Evolutionary conservation across 2,888 invertebrate species (phyloP).

Genomic region (Barypeithes pellucidus): DNA sequence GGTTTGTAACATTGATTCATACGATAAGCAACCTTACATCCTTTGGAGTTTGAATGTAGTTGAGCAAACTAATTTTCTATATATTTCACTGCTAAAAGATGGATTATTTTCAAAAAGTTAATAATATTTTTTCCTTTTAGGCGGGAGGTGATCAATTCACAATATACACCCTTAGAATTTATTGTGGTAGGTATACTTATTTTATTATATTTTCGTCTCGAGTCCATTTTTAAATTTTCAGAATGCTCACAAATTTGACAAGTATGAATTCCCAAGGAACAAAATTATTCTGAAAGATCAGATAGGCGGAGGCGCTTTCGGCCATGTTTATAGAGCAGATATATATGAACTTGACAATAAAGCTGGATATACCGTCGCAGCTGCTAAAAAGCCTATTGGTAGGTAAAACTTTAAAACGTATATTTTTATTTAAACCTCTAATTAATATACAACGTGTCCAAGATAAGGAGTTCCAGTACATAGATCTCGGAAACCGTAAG

Average conservation of each 20-base stretch:
- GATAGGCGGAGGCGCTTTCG: constrained; percentile 85
- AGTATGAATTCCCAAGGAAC: constrained; percentile 64
- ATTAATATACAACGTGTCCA: no score
- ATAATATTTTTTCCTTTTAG: constrained; percentile 40
- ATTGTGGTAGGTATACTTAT: constrained; percentile 43
- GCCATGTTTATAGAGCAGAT: constrained; percentile 80
- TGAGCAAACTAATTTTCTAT: background rate
- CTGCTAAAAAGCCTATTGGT: constrained; percentile 85
- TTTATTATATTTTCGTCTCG: background rate
- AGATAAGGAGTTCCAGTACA: no score
- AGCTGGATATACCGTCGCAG: constrained; percentile 75
- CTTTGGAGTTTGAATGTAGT: no score
- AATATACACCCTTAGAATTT: constrained; percentile 57
- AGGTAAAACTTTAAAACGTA: constrained; percentile 56
- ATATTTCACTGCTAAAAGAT: background rate
- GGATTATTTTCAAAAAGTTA: background rate
- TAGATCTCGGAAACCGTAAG: no score
- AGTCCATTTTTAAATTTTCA: constrained; percentile 38
- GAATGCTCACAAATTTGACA: constrained; percentile 59
- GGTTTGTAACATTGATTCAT: no score
- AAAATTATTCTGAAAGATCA: constrained; percentile 64
- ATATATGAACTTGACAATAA: constrained; percentile 73
- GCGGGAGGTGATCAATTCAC: constrained; percentile 55
- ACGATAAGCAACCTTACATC: no score
- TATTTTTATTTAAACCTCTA: no score